Conservation (phyloP, 2,113 vertebrate species). For the Macheiramphus alcinus region DNA sequence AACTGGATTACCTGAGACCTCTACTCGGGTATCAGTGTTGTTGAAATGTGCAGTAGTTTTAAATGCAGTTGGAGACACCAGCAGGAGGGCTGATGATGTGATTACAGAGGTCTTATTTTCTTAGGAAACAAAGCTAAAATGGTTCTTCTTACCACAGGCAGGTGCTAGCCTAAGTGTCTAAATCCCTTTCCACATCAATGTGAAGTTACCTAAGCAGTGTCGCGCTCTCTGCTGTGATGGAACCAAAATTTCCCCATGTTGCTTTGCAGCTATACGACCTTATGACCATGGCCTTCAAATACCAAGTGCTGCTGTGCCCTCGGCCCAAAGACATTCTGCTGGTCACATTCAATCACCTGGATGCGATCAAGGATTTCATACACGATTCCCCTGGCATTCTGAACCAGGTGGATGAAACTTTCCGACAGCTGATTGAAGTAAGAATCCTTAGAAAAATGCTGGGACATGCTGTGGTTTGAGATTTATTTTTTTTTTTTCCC, state of each 20-base stretch:
- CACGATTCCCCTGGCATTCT: slow-evolving; percentile 85
- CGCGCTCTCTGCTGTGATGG: rapidly evolving
- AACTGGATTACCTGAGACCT: neutral
- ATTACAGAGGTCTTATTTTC: neutral
- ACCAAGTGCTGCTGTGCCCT: slow-evolving; percentile 93
- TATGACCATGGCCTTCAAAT: slow-evolving; percentile 99
- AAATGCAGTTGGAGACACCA: neutral
- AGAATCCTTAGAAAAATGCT: neutral
- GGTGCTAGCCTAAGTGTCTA: neutral
- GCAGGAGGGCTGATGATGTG: neutral
- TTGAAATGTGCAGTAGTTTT: neutral
- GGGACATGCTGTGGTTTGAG: neutral
- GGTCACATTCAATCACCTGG: slow-evolving; percentile 96
- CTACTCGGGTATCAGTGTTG: too few species aligned
- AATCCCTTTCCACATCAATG: rapidly evolving
- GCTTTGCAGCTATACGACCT: slow-evolving; percentile 90
- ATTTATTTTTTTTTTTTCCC: neutral
- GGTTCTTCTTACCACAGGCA: neutral
- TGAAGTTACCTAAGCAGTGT: neutral
- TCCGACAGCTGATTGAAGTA: slow-evolving; percentile 87
- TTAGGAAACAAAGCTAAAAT: neutral
- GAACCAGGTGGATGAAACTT: slow-evolving; percentile 90
- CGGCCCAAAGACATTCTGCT: slow-evolving; percentile 92
- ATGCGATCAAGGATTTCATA: slow-evolving; percentile 93
- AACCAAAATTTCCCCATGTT: neutral